Evolutionary conservation across 2,888 invertebrate genomes (phyloP), one percentile per base, ranked within the genome.

Genomic region (Erebia aethiops): DNA sequence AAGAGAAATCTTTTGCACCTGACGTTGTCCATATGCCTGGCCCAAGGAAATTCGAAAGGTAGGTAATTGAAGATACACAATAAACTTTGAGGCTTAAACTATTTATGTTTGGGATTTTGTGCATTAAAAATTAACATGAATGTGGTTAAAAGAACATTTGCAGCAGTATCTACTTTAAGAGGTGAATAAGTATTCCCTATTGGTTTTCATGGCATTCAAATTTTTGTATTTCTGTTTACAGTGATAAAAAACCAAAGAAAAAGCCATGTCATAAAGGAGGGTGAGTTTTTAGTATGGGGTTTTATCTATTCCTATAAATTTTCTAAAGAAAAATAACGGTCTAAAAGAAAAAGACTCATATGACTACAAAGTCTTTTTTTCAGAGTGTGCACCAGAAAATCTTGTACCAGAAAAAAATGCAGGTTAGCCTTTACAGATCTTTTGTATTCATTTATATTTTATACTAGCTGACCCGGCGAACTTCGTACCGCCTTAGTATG

Each of bases 1-100:
- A 78, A 72, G 87, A 89, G 64, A 81, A 80, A 62, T 77, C 82
- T 2, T 92, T 80, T 71, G 86, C 84, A 18, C 90, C 91, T 1
- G 87, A 91, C 7, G 85, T 86, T 1, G 85, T 87, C 1, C 76
- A 80, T 67, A 70, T 84, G n/a, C 85, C 87, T 8, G 90, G 90
- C 11, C 82, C 84, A 14, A 81, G 77, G 69, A 82, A 74, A 26
- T 63, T 84, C 46, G 66, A 74, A 57, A 79, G 79, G 84, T 84
- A 78, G 74, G 26, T 35, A 66, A 51, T 46, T 26, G 51, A 60
- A 57, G 21, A 72, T 51, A 16, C 1, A 2, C 1, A 54, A 7
- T 54, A 54, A 54, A 10, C 18, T 18, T 16, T 54, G 8, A 18
- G 16, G 1, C 18, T 57, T 57, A 0, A 16, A 11, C 21, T 10